Base-by-base conservation (phyloP, 2,888 invertebrate species). In the Lordiphosa andalusiaca region DNA sequence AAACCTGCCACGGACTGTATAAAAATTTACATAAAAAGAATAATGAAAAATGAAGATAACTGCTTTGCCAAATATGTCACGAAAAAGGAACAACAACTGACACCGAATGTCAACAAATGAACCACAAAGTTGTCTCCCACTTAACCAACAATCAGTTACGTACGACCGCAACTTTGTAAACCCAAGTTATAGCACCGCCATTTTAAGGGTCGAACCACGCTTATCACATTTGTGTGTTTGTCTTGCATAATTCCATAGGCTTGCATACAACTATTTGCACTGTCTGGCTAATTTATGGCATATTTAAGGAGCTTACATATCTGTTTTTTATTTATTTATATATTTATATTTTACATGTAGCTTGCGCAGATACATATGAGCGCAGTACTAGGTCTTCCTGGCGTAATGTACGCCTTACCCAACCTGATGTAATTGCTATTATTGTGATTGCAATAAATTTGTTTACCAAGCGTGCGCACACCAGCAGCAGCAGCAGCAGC, bases 401-500 rank as follows among this genome's bases (percentile, higher is more conserved):
- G 42, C 25, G 25, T 54, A 55, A 25, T 25, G 54, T 23, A 42
- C 13, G 58, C 54, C 30, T 61, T 62, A 41, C 53, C 53, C 13
- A 42, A 64, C 38, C 62, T 76, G 59, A 69, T 72, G 77, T 53
- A 72, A 76, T 72, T 68, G 42, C 52, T 53, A 58, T 64, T 68
- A 54, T 60, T 64, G 37, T 41, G 50, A 52, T 53, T 56, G 52
- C 41, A 55, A 70, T 70, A 50, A 70, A 46, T 69, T 73, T 74
- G 78, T 67, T 69, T 78, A 69, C 51, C 37, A 40, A 54, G 62
- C 62, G 63, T 61, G 67, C 50, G 41, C 41, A 23, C 30, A 35
- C 50, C 7, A n/a, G 13, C 21, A 30, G 35, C 19, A 40, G 57
- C n/a, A n/a, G n/a, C 16, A 30, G 16, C 25, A 40, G 12, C 21